Evolutionary conservation across 1,140 invertebrate genomes (phyloP).

Genomic region (Drosophila asahinai): DNA sequence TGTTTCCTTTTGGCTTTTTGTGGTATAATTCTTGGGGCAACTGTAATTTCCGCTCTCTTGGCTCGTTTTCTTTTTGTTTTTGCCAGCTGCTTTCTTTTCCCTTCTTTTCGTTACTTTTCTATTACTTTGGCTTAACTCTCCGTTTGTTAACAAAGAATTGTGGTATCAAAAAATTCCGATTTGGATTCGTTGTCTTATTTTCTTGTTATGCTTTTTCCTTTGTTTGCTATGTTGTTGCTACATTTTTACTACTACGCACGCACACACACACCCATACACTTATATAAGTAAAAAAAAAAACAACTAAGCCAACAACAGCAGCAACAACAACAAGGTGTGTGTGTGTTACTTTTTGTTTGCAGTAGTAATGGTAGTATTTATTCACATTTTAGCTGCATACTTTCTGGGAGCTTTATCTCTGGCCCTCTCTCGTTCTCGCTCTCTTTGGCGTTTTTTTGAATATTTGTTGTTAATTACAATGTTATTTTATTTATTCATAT

Average conservation of each 20-base stretch:
- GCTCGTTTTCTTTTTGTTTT: constrained; percentile 27
- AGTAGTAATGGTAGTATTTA: constrained; percentile 15
- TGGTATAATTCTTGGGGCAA: constrained; percentile 53
- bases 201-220: constrained; percentile 6
- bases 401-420: constrained; percentile 37
- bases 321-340: constrained; percentile 14
- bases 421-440: neutral
- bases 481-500: neutral
- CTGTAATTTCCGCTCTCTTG: constrained; percentile 45
- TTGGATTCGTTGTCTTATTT: constrained; percentile 49
- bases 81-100: constrained; percentile 34
- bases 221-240: constrained; percentile 26
- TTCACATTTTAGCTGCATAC: constrained; percentile 57
- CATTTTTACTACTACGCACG: constrained; percentile 43
- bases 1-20: constrained; percentile 16
- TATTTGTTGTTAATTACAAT: constrained; percentile 2
- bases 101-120: constrained; percentile 4
- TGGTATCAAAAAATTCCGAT: constrained; percentile 37
- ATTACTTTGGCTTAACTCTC: neutral
- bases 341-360: constrained; percentile 26
- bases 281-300: constrained; percentile 34
- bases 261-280: constrained; percentile 38
- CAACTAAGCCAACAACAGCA: constrained; percentile 8
- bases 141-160: constrained; percentile 33
- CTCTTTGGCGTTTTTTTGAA: neutral